Conservation (phyloP, 2,113 vertebrate genomes). For the Chroicocephalus ridibundus region DNA sequence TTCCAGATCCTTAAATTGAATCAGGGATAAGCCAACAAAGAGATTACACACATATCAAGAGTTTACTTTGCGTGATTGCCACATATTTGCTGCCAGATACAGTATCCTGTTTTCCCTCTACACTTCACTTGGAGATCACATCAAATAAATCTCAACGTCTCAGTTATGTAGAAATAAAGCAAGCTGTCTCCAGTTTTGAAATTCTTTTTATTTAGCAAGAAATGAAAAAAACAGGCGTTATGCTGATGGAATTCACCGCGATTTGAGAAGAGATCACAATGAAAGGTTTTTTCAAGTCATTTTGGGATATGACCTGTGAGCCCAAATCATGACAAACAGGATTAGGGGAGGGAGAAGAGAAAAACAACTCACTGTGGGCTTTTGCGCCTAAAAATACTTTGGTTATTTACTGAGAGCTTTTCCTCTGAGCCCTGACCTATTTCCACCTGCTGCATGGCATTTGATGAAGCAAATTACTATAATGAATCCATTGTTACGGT, state of each 20-base stretch:
- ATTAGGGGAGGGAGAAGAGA: background rate
- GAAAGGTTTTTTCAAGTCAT: background rate
- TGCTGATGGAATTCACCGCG: background rate
- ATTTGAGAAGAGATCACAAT: background rate
- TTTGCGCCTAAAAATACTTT: constrained; percentile 4
- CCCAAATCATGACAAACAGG: background rate
- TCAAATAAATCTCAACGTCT: constrained; percentile 65
- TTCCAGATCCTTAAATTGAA: constrained; percentile 62
- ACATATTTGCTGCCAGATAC: constrained; percentile 60
- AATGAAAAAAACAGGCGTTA: background rate
- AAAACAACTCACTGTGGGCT: background rate
- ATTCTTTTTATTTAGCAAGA: constrained; percentile 36
- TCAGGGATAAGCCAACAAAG: constrained; percentile 58
- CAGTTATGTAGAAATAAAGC: constrained; percentile 63
- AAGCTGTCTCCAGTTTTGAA: constrained; percentile 15
- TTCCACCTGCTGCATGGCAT: constrained; percentile 37
- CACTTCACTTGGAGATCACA: constrained; percentile 57
- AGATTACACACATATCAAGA: constrained; percentile 64
- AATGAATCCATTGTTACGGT: constrained; percentile 9
- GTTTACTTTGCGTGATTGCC: constrained; percentile 70
- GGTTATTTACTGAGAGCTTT: constrained; percentile 20
- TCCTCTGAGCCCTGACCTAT: constrained; percentile 8
- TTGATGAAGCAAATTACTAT: constrained; percentile 20
- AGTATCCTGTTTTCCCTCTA: constrained; percentile 68
- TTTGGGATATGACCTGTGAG: background rate